These are phyloP conservation scores for Hirtodrosophila trivittata DNA, from an alignment of 2,888 invertebrate species.

Conservation along the genomic window DNA sequence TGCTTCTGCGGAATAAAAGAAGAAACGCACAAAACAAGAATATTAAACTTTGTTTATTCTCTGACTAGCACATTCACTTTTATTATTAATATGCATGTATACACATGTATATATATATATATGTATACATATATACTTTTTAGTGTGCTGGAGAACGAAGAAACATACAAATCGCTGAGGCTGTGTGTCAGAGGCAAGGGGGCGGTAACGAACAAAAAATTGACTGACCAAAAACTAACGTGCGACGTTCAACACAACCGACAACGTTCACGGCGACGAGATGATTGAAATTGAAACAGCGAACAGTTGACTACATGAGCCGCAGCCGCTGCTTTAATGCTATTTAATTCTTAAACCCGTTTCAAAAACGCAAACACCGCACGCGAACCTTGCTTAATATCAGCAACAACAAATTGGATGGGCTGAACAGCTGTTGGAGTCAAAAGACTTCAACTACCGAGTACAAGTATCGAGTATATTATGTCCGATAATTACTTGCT, in stretches of 20 bases:
- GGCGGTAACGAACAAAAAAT: conserved; percentile 19
- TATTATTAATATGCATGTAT: not conserved
- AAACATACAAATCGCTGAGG: conserved; percentile 13
- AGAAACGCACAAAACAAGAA: conserved; percentile 42
- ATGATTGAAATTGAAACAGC: conserved; percentile 53
- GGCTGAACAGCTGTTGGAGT: conserved; percentile 41
- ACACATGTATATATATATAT: conserved; percentile 7
- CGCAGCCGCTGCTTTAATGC: conserved; percentile 45
- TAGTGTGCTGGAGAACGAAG: conserved; percentile 16
- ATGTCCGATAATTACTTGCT: conserved; percentile 17
- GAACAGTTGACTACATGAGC: conserved; percentile 35
- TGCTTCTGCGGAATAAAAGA: conserved; percentile 63
- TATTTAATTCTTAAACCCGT: conserved; percentile 59
- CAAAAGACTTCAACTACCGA: conserved; percentile 10
- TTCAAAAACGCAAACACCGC: conserved; percentile 47
- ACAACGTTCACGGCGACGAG: conserved; percentile 43
- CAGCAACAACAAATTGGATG: conserved; percentile 16
- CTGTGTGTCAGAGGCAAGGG: conserved; percentile 15
- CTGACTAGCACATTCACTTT: conserved; percentile 55
- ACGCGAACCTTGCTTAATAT: conserved; percentile 29
- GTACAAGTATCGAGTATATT: conserved; percentile 14
- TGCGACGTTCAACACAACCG: conserved; percentile 42
- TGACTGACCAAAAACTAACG: conserved; percentile 27
- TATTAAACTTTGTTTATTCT: conserved; percentile 41
- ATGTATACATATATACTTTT: conserved; percentile 37